Evolutionary conservation across 2,888 invertebrate species (phyloP), one percentile per base, ranked within the genome.

Genomic region (Thelaira solivaga): DNA sequence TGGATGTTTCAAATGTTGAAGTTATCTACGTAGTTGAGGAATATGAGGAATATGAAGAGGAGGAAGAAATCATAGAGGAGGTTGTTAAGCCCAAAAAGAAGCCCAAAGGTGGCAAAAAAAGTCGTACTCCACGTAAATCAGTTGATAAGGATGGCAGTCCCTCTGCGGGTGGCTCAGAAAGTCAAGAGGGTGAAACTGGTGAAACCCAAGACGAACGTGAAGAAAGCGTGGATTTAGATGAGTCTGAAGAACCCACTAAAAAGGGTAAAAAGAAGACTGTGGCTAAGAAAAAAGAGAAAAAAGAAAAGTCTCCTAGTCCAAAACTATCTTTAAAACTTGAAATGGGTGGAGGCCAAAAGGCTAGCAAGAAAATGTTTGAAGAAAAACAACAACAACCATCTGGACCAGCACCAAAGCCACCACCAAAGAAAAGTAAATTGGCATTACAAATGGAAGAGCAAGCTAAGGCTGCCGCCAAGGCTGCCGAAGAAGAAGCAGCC

Each of bases 1-100:
- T 89, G 89, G 89, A 89, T 82, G 87, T 89, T 59, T 89, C 89
- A 39, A 89, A 89, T 83, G 88, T 89, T 83, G 89, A 89, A 86
- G 88, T 89, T 83, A 89, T 89, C 61, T 89, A 89, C 80, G 87
- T 89, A 29, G 89, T 89, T 20, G 89, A 89, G 75, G 89, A 89
- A 74, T 88, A 89, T 75, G 88, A 88, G 69, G 88, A 88, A 61
- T 84, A 85, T 61, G 85, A 86, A 45, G 86, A 86, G 73, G 85
- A 86, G 49, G 86, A 86, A 74, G 76, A 74, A 34, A 39, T 78
- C 4, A 85, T 84, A 34, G 83, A 86, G 75, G 86, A 85, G 62
- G 85, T 85, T 34, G 85, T 85, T 73, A 85, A 88, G 29, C 84
- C 86, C 75, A 86, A 86, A 75, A 88, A 88, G 76, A 88, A 88